Evolutionary conservation across 2,113 vertebrate genomes (phyloP).

Genomic region (Ellobius talpinus): DNA sequence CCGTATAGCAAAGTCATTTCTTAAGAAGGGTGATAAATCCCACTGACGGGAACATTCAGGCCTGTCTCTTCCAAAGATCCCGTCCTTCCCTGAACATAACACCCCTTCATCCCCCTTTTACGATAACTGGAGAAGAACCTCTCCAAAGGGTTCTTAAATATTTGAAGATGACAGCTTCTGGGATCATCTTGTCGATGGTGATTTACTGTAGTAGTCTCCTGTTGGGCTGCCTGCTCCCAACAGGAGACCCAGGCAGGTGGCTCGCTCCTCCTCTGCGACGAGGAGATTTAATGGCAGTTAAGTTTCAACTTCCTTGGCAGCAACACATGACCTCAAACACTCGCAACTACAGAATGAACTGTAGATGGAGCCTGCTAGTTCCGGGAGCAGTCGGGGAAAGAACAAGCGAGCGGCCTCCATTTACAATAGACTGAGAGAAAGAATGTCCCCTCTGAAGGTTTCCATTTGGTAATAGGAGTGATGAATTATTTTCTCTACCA

Average conservation of each 20-base stretch:
- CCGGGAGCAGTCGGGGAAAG: too few relatives aligned
- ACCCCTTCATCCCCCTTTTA: neutral
- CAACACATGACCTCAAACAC: neutral
- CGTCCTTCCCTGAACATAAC: neutral
- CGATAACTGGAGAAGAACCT: neutral
- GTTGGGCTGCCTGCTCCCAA: neutral
- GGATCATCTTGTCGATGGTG: constrained; percentile 21
- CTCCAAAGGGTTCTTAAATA: constrained; percentile 26
- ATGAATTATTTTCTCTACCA: neutral
- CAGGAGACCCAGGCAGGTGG: neutral
- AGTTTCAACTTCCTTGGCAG: neutral
- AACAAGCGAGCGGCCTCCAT: too few relatives aligned
- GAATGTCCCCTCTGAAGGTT: neutral
- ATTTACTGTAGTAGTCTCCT: constrained; percentile 22
- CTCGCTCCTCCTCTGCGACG: constrained; percentile 1
- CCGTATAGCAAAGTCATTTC: constrained; percentile 29
- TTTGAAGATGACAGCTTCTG: constrained; percentile 36
- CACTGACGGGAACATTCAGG: constrained; percentile 15
- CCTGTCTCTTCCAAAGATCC: constrained; percentile 45
- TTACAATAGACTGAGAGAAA: neutral
- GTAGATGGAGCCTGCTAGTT: too few relatives aligned
- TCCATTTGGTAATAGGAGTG: constrained; percentile 21
- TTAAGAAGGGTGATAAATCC: constrained; percentile 51
- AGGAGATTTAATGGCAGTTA: neutral
- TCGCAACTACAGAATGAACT: neutral